Evolutionary conservation across 1,140 invertebrate genomes (phyloP).

Genomic region (Drosophila trapezifrons): DNA sequence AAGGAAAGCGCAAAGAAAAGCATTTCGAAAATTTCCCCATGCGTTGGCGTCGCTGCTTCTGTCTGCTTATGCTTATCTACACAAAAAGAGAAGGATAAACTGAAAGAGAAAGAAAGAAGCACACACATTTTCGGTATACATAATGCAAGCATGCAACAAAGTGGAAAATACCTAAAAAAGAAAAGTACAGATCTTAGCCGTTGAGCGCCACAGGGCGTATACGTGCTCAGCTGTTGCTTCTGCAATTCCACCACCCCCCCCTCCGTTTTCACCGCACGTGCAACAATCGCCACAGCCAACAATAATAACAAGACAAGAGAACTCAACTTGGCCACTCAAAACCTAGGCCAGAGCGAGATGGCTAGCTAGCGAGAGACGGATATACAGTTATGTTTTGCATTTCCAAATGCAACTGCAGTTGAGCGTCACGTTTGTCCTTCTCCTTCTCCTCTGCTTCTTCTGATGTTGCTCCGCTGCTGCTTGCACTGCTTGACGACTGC

Average conservation of each 20-base stretch:
- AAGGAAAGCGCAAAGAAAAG: slow-evolving; percentile 39
- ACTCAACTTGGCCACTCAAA: background rate
- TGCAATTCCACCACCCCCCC: slow-evolving; percentile 18
- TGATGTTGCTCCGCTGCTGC: slow-evolving; percentile 3
- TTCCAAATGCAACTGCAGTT: slow-evolving; percentile 36
- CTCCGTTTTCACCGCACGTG: slow-evolving; percentile 20
- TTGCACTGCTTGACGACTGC: slow-evolving; percentile 43
- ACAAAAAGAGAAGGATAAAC: slow-evolving; percentile 32
- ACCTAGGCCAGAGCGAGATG: slow-evolving; percentile 4
- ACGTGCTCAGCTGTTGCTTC: slow-evolving; percentile 59
- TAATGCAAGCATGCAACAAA: slow-evolving; percentile 63
- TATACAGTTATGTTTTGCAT: slow-evolving; percentile 31
- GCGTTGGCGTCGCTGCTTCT: slow-evolving; percentile 56
- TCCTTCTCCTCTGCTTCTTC: background rate
- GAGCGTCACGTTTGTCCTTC: slow-evolving; percentile 55
- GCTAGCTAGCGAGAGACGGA: background rate
- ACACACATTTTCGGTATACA: slow-evolving; percentile 63
- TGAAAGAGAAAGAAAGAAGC: slow-evolving; percentile 17
- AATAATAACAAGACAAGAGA: slow-evolving; percentile 4
- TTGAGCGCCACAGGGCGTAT: slow-evolving; percentile 58
- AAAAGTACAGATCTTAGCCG: slow-evolving; percentile 23
- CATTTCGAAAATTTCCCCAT: slow-evolving; percentile 77
- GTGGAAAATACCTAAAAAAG: slow-evolving; percentile 28
- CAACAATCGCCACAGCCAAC: slow-evolving; percentile 30
- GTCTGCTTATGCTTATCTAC: slow-evolving; percentile 65